These are phyloP conservation scores for Sarotherodon lohbergeri DNA, from an alignment of 2,113 vertebrate species.

Conservation along the genomic window DNA sequence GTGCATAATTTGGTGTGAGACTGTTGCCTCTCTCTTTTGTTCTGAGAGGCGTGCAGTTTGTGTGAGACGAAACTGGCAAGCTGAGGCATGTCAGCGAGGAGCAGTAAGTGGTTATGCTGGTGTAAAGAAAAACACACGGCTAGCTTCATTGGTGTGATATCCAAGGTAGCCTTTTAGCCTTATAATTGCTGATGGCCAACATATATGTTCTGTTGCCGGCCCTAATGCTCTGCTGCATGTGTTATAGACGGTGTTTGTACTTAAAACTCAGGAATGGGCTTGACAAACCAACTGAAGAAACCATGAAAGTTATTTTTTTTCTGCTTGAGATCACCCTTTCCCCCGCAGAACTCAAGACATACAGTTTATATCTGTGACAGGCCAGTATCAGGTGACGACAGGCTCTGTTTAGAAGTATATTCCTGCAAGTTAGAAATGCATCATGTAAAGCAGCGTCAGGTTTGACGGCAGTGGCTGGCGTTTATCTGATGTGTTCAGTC, in stretches of 20 bases:
- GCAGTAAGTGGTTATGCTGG: neutral
- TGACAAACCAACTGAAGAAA: neutral
- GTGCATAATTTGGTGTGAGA: neutral
- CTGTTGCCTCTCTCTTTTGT: neutral
- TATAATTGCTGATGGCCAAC: neutral
- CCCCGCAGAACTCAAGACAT: neutral
- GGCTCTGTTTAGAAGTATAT: neutral
- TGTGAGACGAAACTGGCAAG: neutral
- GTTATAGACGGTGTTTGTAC: neutral
- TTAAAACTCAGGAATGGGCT: neutral
- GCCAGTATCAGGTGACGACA: neutral
- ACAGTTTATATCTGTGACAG: neutral
- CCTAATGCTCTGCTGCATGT: neutral
- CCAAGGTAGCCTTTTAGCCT: neutral
- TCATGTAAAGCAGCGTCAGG: neutral
- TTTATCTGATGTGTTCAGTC: neutral
- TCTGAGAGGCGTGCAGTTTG: neutral
- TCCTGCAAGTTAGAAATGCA: neutral
- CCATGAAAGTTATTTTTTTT: neutral
- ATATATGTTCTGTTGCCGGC: neutral
- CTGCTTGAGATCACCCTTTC: neutral
- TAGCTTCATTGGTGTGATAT: neutral
- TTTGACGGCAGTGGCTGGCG: neutral
- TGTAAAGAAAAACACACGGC: neutral
- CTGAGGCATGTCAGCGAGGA: neutral